A percentile compares a stretch with the other conserved stretches of the same genome.
Conservation (phyloP, 2,888 invertebrate species). For the Drosophila emarginata region DNA sequence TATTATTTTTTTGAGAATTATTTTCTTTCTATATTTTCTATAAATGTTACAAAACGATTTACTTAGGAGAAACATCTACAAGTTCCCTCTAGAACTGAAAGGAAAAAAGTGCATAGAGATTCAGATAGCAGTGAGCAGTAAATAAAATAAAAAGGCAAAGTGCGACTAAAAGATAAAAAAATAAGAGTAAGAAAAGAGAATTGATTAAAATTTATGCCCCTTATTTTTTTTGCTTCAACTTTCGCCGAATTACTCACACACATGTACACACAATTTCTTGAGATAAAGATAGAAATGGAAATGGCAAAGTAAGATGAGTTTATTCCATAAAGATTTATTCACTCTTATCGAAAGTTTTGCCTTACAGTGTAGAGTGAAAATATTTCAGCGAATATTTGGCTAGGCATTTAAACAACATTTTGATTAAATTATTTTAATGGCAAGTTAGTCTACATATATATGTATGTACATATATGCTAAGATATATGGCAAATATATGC, state of each 20-base stretch:
- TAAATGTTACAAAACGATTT: no score
- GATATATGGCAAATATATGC: constrained; percentile 69
- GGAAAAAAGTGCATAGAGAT: constrained; percentile 50
- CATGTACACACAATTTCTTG: constrained; percentile 3
- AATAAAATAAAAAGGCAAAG: constrained; percentile 57
- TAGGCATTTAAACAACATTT: constrained; percentile 62
- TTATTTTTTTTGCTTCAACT: constrained; percentile 28
- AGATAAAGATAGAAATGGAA: background rate
- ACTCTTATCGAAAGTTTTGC: constrained; percentile 64
- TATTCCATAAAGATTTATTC: constrained; percentile 51
- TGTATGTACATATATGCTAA: constrained; percentile 18
- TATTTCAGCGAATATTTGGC: constrained; percentile 13
- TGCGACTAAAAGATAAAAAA: constrained; percentile 53
- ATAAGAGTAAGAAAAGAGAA: constrained; percentile 69
- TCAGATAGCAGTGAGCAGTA: constrained; percentile 49
- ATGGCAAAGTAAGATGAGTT: background rate
- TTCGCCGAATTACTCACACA: constrained; percentile 20
- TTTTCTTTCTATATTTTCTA: background rate
- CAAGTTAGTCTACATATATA: constrained; percentile 39
- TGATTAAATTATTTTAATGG: constrained; percentile 77
- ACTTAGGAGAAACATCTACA: background rate
- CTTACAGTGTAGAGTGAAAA: constrained; percentile 9
- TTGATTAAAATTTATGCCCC: constrained; percentile 76
- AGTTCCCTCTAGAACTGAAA: background rate
- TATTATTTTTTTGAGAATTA: background rate